Conservation (phyloP, 2,113 vertebrate species). For the Hypomesus transpacificus region DNA sequence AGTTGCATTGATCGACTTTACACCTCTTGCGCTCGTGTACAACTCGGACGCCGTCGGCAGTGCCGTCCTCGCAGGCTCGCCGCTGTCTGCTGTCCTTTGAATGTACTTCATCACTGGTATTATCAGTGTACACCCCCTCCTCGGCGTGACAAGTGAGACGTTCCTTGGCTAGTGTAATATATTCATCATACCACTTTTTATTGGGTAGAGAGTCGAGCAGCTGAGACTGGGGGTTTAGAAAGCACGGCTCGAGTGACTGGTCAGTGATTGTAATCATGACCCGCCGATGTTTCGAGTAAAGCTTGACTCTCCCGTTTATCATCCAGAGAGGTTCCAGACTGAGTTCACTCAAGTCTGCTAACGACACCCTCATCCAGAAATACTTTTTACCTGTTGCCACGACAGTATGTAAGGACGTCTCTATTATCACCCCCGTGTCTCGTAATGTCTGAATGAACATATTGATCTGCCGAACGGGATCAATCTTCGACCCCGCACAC, state of each 20-base stretch:
- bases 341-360: background rate
- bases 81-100: background rate
- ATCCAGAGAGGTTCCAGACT: background rate
- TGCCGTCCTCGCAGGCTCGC: background rate
- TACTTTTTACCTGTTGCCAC: background rate
- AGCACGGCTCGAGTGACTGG: background rate
- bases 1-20: rapidly evolving
- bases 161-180: background rate
- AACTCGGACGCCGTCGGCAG: background rate
- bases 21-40: background rate
- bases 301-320: background rate
- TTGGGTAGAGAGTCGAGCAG: background rate
- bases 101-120: background rate
- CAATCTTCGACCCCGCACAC: background rate
- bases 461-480: background rate
- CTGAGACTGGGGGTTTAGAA: background rate
- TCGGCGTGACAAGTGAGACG: background rate
- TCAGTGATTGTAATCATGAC: background rate
- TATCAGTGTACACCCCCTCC: background rate
- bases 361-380: background rate
- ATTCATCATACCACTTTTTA: background rate
- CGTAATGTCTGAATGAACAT: background rate
- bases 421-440: background rate
- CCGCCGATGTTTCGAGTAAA: background rate
- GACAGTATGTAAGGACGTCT: background rate